These are phyloP conservation scores for Alethe diademata DNA, from an alignment of 2,113 vertebrate species.

Conservation along the genomic window DNA sequence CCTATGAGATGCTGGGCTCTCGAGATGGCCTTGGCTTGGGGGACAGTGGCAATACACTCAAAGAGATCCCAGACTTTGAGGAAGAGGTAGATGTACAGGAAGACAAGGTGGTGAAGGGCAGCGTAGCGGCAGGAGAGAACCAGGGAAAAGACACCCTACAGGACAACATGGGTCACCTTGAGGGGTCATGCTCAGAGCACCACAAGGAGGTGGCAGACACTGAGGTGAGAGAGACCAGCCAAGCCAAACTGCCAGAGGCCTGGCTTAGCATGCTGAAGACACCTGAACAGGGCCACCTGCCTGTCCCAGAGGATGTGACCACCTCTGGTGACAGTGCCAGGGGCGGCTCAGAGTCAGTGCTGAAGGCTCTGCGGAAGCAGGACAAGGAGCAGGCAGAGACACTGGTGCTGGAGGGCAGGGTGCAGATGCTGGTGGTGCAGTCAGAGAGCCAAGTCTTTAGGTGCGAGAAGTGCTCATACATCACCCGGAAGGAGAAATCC, in stretches of 20 bases:
- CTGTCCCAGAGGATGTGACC: neutral
- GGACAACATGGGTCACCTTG: neutral
- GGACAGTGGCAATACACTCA: neutral
- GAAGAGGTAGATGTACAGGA: constrained; percentile 4
- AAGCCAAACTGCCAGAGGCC: neutral
- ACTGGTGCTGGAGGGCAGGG: constrained; percentile 88
- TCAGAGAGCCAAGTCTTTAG: constrained; percentile 72
- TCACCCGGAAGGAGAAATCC: constrained; percentile 80
- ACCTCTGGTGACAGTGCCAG: neutral
- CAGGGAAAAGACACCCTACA: neutral
- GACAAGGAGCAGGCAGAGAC: constrained; percentile 90
- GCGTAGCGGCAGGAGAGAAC: neutral
- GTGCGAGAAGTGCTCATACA: constrained; percentile 82
- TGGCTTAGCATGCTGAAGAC: constrained; percentile 28
- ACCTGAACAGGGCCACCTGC: neutral
- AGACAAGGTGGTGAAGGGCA: neutral
- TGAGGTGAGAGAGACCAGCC: neutral
- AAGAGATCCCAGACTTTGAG: constrained; percentile 63
- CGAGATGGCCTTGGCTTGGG: constrained; percentile 42
- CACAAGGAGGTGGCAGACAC: neutral
- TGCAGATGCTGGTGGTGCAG: constrained; percentile 91
- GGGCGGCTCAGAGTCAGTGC: constrained; percentile 61
- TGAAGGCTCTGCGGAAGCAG: constrained; percentile 82
- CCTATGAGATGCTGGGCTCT: constrained; percentile 50
- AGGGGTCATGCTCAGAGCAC: neutral